Percentiles rank a stretch among this genome's conserved stretches.
These are phyloP conservation scores for Pammene aurita DNA, from an alignment of 2,888 invertebrate species.

Conservation along the genomic window DNA sequence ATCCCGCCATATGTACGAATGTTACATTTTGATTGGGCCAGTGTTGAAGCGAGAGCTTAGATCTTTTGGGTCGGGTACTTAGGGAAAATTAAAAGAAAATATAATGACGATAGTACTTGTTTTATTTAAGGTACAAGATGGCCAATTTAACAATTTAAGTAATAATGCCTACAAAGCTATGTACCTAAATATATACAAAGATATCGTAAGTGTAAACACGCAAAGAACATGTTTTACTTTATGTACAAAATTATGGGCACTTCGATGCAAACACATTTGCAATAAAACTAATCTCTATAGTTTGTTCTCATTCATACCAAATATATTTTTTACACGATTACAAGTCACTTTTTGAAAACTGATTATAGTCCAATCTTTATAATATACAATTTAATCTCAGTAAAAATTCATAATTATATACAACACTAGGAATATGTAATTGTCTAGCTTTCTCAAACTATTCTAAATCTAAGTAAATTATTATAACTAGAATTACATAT, in stretches of 20 bases:
- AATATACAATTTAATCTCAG: constrained; percentile 54
- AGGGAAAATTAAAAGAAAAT: constrained; percentile 41
- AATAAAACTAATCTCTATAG: constrained; percentile 46
- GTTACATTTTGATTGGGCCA: too few relatives aligned
- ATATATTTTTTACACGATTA: constrained; percentile 43
- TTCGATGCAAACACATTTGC: constrained; percentile 66
- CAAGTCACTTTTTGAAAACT: constrained; percentile 56
- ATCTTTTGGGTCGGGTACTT: background rate
- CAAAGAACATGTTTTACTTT: constrained; percentile 47
- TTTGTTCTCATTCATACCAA: constrained; percentile 45
- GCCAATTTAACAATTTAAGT: constrained; percentile 59
- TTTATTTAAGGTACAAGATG: constrained; percentile 66
- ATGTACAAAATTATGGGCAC: constrained; percentile 64
- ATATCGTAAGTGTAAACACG: constrained; percentile 48
- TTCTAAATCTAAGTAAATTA: constrained; percentile 21
- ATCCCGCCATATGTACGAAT: too few relatives aligned
- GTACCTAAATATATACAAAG: constrained; percentile 54
- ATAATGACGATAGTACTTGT: constrained; percentile 53
- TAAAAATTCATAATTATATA: constrained; percentile 46
- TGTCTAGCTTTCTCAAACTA: constrained; percentile 38
- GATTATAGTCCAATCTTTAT: constrained; percentile 47
- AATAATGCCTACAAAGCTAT: constrained; percentile 48
- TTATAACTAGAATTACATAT: constrained; percentile 49
- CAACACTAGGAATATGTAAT: constrained; percentile 46
- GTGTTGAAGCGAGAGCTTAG: too few relatives aligned